Evolutionary conservation across 2,113 vertebrate genomes (phyloP).

Genomic region (Conger conger): DNA sequence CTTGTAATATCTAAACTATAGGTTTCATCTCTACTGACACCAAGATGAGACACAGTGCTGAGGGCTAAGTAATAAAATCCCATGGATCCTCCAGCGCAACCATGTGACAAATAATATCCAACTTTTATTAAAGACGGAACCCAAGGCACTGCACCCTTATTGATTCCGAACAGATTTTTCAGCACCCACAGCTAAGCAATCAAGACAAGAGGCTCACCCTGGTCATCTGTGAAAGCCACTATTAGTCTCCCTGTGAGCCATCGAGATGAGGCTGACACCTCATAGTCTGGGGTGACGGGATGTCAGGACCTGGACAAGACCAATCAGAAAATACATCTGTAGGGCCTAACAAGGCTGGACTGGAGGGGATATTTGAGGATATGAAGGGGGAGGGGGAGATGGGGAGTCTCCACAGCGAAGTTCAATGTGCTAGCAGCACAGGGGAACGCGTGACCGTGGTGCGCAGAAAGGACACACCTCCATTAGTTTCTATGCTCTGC

Average conservation of each 20-base stretch:
- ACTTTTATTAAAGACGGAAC: slow-evolving; percentile 93
- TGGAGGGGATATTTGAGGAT: slow-evolving; percentile 7
- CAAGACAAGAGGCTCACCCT: slow-evolving; percentile 74
- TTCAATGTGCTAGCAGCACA: slow-evolving; percentile 20
- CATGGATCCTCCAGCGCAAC: slow-evolving; percentile 77
- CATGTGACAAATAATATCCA: slow-evolving; percentile 93
- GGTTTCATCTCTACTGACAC: slow-evolving; percentile 82
- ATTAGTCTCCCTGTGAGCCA: slow-evolving; percentile 72
- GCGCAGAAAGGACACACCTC: slow-evolving; percentile 78
- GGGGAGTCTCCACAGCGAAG: background rate
- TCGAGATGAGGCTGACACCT: slow-evolving; percentile 67
- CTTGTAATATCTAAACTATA: slow-evolving; percentile 84
- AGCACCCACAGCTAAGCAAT: slow-evolving; percentile 85
- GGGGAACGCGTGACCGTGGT: slow-evolving; percentile 73
- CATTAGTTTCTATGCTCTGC: slow-evolving; percentile 82
- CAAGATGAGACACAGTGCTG: slow-evolving; percentile 83
- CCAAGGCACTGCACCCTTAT: slow-evolving; percentile 85
- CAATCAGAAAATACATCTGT: slow-evolving; percentile 60
- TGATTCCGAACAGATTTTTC: slow-evolving; percentile 91
- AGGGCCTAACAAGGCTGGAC: slow-evolving; percentile 52
- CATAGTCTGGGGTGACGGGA: slow-evolving; percentile 57
- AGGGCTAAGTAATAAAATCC: slow-evolving; percentile 89
- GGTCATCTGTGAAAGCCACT: slow-evolving; percentile 78
- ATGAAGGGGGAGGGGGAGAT: background rate
- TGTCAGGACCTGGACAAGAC: slow-evolving; percentile 69